A percentile compares a stretch with the other conserved stretches of the same genome.
These are phyloP conservation scores for Squalus acanthias DNA, from an alignment of 2,797 vertebrate genomes.

Conservation along the genomic window DNA sequence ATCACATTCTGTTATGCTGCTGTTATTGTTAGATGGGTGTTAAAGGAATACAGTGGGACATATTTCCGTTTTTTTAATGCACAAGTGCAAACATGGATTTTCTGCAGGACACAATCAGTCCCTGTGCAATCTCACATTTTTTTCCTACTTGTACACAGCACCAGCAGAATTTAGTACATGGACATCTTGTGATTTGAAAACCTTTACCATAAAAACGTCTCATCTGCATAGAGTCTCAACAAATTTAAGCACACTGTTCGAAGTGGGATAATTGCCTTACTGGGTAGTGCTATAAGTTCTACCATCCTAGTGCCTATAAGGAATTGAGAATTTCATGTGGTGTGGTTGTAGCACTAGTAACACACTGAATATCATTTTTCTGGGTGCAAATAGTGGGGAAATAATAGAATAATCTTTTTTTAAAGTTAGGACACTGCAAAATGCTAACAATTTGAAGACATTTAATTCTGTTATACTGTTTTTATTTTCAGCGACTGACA, in stretches of 20 bases:
- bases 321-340: neutral
- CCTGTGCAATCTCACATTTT: neutral
- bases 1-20: neutral
- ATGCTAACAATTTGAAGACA: neutral
- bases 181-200: neutral
- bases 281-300: neutral
- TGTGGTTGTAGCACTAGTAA: neutral
- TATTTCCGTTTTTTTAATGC: neutral
- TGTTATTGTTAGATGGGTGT: neutral
- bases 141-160: neutral
- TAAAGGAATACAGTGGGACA: neutral
- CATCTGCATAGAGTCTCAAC: neutral
- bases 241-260: neutral
- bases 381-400: neutral
- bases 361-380: neutral
- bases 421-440: constrained; percentile 4
- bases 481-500: neutral
- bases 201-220: neutral
- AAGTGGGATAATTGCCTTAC: neutral
- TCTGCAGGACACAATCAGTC: neutral
- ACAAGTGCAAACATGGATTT: neutral
- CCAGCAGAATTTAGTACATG: neutral
- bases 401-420: neutral
- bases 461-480: neutral
- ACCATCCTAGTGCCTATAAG: neutral